These are phyloP conservation scores for Oscheius sp. DNA, from an alignment of 2,888 invertebrate species.

Conservation along the genomic window DNA sequence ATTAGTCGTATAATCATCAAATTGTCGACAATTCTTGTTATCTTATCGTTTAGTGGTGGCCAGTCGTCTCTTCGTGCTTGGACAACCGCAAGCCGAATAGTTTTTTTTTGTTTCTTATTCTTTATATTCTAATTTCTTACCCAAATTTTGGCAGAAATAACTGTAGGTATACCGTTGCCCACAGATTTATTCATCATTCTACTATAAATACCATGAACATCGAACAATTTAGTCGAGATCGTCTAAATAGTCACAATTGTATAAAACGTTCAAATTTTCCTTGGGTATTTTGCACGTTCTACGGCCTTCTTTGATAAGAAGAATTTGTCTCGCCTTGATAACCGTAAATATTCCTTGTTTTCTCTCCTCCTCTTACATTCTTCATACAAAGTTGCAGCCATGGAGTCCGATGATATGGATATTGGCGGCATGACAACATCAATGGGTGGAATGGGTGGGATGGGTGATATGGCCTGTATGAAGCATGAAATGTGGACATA, in stretches of 20 bases:
- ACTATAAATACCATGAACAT: too few relatives aligned
- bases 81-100: too few relatives aligned
- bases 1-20: background rate
- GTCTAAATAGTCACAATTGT: too few relatives aligned
- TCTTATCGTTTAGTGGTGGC: background rate
- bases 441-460: slow-evolving; percentile 12
- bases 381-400: background rate
- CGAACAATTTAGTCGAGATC: too few relatives aligned
- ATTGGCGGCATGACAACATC: slow-evolving; percentile 14
- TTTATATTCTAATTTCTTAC: background rate
- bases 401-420: slow-evolving; percentile 26
- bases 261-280: too few relatives aligned
- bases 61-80: background rate
- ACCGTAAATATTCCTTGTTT: slow-evolving; percentile 3
- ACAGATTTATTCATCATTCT: too few relatives aligned
- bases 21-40: slow-evolving; percentile 8
- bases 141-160: background rate
- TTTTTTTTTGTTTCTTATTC: too few relatives aligned
- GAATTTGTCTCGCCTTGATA: slow-evolving; percentile 25
- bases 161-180: too few relatives aligned
- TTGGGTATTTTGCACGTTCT: background rate
- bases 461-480: slow-evolving; percentile 36
- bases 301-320: background rate
- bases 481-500: slow-evolving; percentile 70
- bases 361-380: background rate